phyloP scores from a whole-genome alignment of 1,140 invertebrate species.

The Lepidostoma basale region DNA sequence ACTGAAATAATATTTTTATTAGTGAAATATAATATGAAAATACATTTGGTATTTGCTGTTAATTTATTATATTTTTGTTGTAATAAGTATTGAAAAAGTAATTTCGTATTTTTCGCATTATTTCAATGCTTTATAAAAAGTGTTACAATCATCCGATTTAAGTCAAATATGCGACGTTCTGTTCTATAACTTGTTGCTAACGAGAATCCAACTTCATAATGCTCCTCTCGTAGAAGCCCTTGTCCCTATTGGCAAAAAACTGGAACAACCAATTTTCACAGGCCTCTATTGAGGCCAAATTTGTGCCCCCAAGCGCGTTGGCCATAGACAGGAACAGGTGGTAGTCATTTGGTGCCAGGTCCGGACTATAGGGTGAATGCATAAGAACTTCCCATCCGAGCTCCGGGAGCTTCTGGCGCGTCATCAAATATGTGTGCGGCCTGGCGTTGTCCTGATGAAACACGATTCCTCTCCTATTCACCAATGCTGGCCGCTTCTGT shows the following conservation, averaged over 20 bases:
- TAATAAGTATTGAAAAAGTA: too few species aligned
- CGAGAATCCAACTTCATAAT: not conserved
- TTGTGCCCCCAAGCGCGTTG: constrained; percentile 9
- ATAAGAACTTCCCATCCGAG: constrained; percentile 13
- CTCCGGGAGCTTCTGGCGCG: constrained; percentile 8
- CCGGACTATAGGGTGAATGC: not conserved
- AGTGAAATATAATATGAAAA: too few species aligned
- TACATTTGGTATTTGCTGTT: too few species aligned
- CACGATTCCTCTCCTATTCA: constrained; percentile 9
- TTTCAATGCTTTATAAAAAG: constrained; percentile 5
- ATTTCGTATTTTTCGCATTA: constrained; percentile 23
- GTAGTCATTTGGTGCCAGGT: constrained; percentile 5
- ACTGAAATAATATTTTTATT: too few species aligned
- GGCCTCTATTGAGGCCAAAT: constrained; percentile 6
- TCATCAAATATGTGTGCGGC: constrained; percentile 8
- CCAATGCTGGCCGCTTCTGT: constrained; percentile 5
- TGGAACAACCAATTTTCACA: constrained; percentile 4
- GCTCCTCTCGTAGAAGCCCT: not conserved
- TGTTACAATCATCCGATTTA: not conserved
- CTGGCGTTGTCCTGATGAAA: constrained; percentile 10
- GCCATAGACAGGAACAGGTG: constrained; percentile 4
- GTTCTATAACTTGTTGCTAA: not conserved
- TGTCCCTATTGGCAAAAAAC: not conserved
- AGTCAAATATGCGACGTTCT: not conserved
- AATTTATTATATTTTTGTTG: too few species aligned